These are phyloP conservation scores for Falco novaeseelandiae DNA, from an alignment of 2,797 vertebrate genomes.

Conservation along the genomic window DNA sequence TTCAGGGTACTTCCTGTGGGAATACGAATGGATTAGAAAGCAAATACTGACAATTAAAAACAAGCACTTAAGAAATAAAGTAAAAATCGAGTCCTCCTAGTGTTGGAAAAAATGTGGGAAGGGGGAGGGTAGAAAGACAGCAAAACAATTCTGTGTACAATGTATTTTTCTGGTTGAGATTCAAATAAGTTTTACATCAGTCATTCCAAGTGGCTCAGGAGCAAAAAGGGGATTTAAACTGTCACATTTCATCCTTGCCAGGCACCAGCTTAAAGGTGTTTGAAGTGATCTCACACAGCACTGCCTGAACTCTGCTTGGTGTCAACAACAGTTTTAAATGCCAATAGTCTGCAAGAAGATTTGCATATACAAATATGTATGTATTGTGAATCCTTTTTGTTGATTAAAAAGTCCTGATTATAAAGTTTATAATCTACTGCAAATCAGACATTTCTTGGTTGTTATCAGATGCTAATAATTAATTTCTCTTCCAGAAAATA, in stretches of 20 bases:
- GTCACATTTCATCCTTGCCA: constrained; percentile 36
- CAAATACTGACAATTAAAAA: constrained; percentile 6
- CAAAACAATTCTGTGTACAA: background rate
- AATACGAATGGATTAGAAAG: background rate
- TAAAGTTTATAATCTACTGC: constrained; percentile 20
- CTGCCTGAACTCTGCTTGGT: constrained; percentile 50
- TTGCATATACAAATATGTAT: constrained; percentile 33
- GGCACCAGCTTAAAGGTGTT: constrained; percentile 38
- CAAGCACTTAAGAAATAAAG: background rate
- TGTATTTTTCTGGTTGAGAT: constrained; percentile 15
- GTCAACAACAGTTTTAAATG: constrained; percentile 32
- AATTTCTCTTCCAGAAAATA: constrained; percentile 31
- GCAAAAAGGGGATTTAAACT: constrained; percentile 15
- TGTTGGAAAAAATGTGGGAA: background rate
- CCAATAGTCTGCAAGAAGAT: constrained; percentile 17
- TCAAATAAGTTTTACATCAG: background rate
- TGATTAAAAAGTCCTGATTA: constrained; percentile 36
- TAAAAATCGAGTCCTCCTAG: background rate
- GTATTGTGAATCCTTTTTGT: constrained; percentile 23
- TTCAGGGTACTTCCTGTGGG: constrained; percentile 12
- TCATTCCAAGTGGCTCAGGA: background rate
- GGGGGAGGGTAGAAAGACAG: background rate
- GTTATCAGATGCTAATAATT: constrained; percentile 44
- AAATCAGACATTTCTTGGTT: constrained; percentile 32
- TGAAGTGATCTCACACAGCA: constrained; percentile 25